Evolutionary conservation across 2,888 invertebrate genomes (phyloP).

Genomic region (Clitarchus hookeri): DNA sequence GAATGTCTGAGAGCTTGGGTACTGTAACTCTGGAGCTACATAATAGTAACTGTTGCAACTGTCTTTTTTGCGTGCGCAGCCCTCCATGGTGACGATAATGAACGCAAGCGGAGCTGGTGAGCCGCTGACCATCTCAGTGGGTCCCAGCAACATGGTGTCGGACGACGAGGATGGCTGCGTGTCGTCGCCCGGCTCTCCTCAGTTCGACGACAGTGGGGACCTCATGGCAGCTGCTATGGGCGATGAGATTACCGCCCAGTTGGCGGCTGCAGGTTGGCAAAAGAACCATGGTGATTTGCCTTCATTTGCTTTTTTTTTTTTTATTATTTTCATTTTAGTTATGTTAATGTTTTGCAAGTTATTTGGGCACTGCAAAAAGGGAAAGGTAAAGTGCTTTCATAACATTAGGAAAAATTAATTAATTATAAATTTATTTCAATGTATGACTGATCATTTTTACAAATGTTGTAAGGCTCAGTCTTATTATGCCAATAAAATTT

Average conservation of each 20-base stretch:
- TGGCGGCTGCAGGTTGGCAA: conserved; percentile 88
- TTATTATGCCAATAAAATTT: no score
- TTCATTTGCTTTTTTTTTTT: conserved; percentile 47
- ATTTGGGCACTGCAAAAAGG: background rate
- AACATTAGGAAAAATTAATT: background rate
- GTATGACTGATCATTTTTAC: no score
- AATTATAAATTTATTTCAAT: no score
- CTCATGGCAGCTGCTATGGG: conserved; percentile 83
- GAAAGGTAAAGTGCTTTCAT: background rate
- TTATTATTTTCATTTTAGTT: conserved; percentile 49
- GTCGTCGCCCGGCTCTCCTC: conserved; percentile 74
- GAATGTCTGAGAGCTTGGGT: no score
- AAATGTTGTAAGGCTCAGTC: no score
- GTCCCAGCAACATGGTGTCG: conserved; percentile 50
- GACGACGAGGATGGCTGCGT: conserved; percentile 76
- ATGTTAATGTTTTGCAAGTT: conserved; percentile 40
- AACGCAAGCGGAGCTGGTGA: conserved; percentile 53
- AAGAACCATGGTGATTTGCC: conserved; percentile 57
- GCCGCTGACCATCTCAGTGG: conserved; percentile 72
- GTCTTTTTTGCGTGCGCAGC: background rate
- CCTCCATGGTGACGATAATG: conserved; percentile 55
- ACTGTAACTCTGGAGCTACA: no score
- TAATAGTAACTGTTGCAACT: no score
- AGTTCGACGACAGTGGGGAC: conserved; percentile 80
- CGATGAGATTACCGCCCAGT: conserved; percentile 94